Evolutionary conservation across 2,888 invertebrate genomes (phyloP), one percentile per base, ranked within the genome.

Genomic region (Drosophila macrospina): DNA sequence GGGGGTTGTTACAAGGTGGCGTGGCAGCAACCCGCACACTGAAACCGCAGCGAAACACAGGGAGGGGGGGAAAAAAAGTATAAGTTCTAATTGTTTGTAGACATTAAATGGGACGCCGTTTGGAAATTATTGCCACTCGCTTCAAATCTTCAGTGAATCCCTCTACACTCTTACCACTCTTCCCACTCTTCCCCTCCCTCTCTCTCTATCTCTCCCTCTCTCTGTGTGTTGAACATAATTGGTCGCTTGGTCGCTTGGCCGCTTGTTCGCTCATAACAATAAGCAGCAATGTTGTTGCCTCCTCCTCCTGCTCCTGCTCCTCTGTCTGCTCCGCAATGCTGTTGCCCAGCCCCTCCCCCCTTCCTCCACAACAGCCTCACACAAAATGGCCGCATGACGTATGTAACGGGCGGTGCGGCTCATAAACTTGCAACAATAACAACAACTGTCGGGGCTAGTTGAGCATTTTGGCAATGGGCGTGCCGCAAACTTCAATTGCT

Each of bases 71-170:
- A 20, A 20, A 20, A 34, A 55, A 50, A 67, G 65, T 69, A 72
- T 51, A 83, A 78, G 67, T 84, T 83, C 73, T 84, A 83, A 83
- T 86, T 83, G 87, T 84, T 83, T 86, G 87, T 78, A 81, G 85
- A 84, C 82, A 81, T 75, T 84, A 83, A 83, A 83, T 86, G 82
- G 78, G 78, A 59, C 72, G 79, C 87, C 84, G 72, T 78, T 86
- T 86, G 82, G 84, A 86, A 86, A 86, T 86, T 74, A 86, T 83
- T 80, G 86, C 80, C 78, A 64, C 67, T 77, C 73, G 80, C 70
- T 70, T 75, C 55, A 65, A 78, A 79, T 74, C 73, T 73, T 80
- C 36, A 47, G 44, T 61, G 61, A 74, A 56, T 68, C 66, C 41
- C 16, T 41, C 45, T n/a, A 7, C 8, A n/a, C 41, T 8, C 28